Conservation (phyloP, 2,113 vertebrate species). For the Tragelaphus strepsiceros region DNA sequence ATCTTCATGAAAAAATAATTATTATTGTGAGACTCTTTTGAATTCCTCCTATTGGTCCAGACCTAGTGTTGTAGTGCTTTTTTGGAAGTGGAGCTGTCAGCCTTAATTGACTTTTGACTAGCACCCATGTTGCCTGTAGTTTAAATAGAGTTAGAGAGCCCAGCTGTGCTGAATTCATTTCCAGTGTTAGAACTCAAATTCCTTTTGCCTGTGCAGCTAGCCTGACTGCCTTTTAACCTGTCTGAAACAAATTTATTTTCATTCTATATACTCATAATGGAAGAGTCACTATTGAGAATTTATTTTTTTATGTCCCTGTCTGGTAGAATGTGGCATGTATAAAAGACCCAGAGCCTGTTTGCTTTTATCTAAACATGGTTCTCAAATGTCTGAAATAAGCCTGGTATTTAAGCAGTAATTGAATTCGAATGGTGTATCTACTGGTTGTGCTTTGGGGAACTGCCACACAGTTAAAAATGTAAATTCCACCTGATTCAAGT, state of each 20-base stretch:
- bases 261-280: conserved; percentile 2
- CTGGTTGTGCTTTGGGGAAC: neutral
- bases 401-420: neutral
- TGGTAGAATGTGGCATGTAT: neutral
- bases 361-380: conserved; percentile 26
- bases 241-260: conserved; percentile 28
- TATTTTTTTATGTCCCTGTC: neutral
- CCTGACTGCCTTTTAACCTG: conserved; percentile 6
- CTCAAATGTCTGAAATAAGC: neutral
- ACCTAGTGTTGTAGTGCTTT: neutral
- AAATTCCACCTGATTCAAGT: neutral
- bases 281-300: conserved; percentile 22
- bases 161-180: neutral
- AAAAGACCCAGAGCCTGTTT: neutral
- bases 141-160: conserved; percentile 22
- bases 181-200: neutral
- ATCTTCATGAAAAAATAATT: neutral
- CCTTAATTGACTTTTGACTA: conserved; percentile 32
- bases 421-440: neutral
- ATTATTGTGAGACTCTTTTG: neutral
- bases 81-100: neutral
- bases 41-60: neutral
- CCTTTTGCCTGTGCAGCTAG: neutral
- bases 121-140: neutral
- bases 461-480: neutral